phyloP scores from a whole-genome alignment of 2,113 vertebrate genomes.

The Prinia subflava region DNA sequence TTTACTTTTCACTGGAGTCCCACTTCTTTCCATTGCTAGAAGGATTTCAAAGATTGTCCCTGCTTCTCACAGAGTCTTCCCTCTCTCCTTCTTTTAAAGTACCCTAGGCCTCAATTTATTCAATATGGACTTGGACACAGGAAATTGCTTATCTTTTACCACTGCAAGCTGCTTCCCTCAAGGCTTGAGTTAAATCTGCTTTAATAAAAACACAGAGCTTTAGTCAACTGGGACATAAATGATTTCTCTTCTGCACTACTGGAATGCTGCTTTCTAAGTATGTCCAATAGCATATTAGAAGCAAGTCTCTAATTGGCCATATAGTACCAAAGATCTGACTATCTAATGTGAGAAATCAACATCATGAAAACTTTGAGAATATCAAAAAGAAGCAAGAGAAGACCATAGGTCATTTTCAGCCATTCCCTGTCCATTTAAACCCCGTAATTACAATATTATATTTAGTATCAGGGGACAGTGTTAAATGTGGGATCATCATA shows the following conservation, averaged over 20 bases:
- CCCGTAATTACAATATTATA: neutral
- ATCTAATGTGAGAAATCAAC: constrained; percentile 35
- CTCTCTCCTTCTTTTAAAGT: neutral
- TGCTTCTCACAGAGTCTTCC: neutral
- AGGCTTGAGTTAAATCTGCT: constrained; percentile 5
- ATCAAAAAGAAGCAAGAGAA: constrained; percentile 34
- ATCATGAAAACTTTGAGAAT: constrained; percentile 20
- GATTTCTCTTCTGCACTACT: constrained; percentile 17
- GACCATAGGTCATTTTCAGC: constrained; percentile 29
- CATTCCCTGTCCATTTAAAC: constrained; percentile 4
- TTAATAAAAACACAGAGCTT: constrained; percentile 48
- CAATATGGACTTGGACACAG: neutral
- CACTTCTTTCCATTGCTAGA: neutral
- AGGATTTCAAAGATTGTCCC: neutral
- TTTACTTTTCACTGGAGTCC: neutral
- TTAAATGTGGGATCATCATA: neutral
- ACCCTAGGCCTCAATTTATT: neutral
- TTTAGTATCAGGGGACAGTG: neutral
- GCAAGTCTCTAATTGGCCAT: constrained; percentile 30
- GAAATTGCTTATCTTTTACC: neutral
- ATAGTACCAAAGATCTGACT: neutral
- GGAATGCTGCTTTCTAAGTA: constrained; percentile 17
- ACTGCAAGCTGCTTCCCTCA: neutral
- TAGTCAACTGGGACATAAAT: constrained; percentile 35
- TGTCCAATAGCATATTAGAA: constrained; percentile 14